Evolutionary conservation across 2,888 invertebrate genomes (phyloP).

Genomic region (Lissonota sp.): DNA sequence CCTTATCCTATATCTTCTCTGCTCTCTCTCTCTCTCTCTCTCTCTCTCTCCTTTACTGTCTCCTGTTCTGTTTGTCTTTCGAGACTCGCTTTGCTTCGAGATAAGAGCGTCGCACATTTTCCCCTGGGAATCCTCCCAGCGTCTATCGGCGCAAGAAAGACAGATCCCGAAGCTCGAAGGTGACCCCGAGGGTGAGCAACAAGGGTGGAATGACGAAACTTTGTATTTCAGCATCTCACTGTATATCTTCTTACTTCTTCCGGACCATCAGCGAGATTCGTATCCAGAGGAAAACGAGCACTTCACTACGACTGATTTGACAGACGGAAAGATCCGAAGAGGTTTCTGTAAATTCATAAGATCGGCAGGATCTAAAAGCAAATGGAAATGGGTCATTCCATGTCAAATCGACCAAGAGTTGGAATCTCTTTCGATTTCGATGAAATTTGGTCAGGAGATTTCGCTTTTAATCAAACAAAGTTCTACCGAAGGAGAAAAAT

Average conservation of each 20-base stretch:
- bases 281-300: slow-evolving; percentile 44
- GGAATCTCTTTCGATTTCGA: too few species aligned
- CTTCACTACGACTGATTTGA: slow-evolving; percentile 64
- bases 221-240: slow-evolving; percentile 27
- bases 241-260: slow-evolving; percentile 11
- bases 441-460: too few species aligned
- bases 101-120: slow-evolving; percentile 57
- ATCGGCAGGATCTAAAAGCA: background rate
- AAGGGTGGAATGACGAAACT: slow-evolving; percentile 35
- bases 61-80: slow-evolving; percentile 49
- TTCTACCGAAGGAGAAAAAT: too few species aligned
- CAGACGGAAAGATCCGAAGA: slow-evolving; percentile 57
- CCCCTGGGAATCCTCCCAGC: slow-evolving; percentile 55
- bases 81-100: slow-evolving; percentile 52
- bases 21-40: background rate
- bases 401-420: too few species aligned
- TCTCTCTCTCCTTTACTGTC: slow-evolving; percentile 7
- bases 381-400: too few species aligned
- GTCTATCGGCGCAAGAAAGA: slow-evolving; percentile 44
- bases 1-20: slow-evolving; percentile 52
- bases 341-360: slow-evolving; percentile 35
- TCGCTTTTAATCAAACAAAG: too few species aligned
- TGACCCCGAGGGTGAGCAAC: slow-evolving; percentile 26
- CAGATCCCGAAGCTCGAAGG: slow-evolving; percentile 31
- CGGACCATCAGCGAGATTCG: slow-evolving; percentile 53